A percentile compares a stretch with the other conserved stretches of the same genome.
Conservation (phyloP, 2,113 vertebrate species). For the Meriones unguiculatus region DNA sequence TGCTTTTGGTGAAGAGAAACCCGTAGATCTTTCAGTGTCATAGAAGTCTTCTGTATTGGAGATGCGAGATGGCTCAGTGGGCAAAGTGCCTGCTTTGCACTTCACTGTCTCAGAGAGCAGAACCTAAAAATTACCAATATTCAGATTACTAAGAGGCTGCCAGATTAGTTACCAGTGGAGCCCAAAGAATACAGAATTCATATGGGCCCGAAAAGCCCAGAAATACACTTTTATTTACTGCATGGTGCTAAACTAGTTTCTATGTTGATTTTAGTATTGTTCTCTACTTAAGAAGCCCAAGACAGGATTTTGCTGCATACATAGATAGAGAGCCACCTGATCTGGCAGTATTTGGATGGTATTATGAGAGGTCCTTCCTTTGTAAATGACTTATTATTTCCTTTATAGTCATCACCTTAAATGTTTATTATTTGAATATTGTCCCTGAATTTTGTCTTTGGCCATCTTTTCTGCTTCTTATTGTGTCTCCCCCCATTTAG, state of each 20-base stretch:
- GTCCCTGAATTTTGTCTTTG: background rate
- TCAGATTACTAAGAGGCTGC: constrained; percentile 4
- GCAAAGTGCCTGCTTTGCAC: background rate
- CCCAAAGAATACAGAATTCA: background rate
- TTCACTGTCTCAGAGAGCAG: background rate
- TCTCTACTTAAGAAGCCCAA: constrained; percentile 44
- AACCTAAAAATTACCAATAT: background rate
- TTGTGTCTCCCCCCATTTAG: background rate
- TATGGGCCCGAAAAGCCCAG: background rate
- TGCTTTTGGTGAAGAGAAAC: background rate
- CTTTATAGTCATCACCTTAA: constrained; percentile 10
- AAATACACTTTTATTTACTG: background rate
- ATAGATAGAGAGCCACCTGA: background rate
- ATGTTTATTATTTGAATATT: constrained; percentile 21
- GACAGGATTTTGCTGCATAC: constrained; percentile 12
- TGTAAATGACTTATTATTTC: background rate
- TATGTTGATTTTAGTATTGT: constrained; percentile 29
- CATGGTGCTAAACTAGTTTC: background rate
- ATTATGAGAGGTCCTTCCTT: background rate
- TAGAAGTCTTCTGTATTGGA: background rate
- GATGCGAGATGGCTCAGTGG: background rate
- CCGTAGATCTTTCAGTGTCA: background rate
- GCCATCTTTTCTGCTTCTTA: constrained; percentile 23
- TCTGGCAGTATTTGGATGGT: background rate
- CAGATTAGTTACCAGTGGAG: background rate